Evolutionary conservation across 1,140 invertebrate genomes (phyloP).

Genomic region (Zelostemma sp.): DNA sequence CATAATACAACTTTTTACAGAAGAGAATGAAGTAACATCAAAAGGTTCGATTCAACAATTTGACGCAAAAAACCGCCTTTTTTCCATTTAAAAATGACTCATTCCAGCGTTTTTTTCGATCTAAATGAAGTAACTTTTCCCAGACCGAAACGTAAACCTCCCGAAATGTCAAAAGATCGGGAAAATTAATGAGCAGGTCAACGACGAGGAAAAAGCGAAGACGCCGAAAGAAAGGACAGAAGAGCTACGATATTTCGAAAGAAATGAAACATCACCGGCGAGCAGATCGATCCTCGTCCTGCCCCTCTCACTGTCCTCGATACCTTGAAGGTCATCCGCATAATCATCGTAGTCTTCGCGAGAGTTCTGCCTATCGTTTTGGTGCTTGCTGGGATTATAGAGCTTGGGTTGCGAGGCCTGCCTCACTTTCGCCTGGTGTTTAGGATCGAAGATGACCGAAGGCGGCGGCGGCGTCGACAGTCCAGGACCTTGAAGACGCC

Average conservation of each 20-base stretch:
- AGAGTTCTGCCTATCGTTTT: conserved; percentile 32
- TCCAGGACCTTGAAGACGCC: conserved; percentile 52
- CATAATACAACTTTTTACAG: too few species aligned
- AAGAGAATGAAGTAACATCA: too few species aligned
- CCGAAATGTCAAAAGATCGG: too few species aligned
- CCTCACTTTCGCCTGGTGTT: too few species aligned
- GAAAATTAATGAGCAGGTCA: too few species aligned
- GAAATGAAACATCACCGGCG: conserved; percentile 36
- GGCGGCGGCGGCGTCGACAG: conserved; percentile 57
- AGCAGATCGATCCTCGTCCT: conserved; percentile 59
- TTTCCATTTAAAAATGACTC: too few species aligned
- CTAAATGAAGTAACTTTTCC: too few species aligned
- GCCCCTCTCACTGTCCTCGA: conserved; percentile 57
- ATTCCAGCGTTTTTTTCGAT: too few species aligned
- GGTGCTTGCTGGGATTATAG: conserved; percentile 21
- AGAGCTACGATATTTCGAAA: conserved; percentile 1
- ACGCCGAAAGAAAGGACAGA: not conserved
- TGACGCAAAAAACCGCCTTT: too few species aligned
- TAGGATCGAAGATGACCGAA: conserved; percentile 53
- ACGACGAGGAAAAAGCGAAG: not conserved
- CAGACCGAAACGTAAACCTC: too few species aligned
- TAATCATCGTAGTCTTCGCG: conserved; percentile 58
- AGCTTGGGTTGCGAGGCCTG: conserved; percentile 22
- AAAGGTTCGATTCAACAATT: too few species aligned
- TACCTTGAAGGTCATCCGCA: conserved; percentile 56